Base-by-base conservation (phyloP, 1,140 invertebrate genomes). In the Aphelinus atriplicis region DNA sequence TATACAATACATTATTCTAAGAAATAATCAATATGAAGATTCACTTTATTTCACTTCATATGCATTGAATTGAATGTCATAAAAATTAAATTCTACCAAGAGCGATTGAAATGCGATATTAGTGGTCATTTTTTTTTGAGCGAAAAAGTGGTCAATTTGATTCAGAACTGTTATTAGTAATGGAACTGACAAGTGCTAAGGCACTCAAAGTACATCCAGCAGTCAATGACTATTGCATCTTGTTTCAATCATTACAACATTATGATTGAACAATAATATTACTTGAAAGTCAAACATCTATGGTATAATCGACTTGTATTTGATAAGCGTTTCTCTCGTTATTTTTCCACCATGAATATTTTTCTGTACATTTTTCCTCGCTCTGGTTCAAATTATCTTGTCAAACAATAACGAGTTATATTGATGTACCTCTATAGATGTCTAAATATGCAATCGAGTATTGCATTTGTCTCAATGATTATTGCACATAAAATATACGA, bases 121-220 rank as follows among this genome's bases (percentile, higher is more conserved):
- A 70, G 9, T 70, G 68, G 56, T 70, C 56, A 26, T 60, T 61
- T 61, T 50, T 42, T 50, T 50, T 61, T 70, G 26, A 61, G 68
- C 46, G 3, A 63, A 72, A 64, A 56, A 57, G 45, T 64, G 53
- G 62, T 72, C 60, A 46, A 64, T 72, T 71, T 71, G 69, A 71
- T 72, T 72, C 65, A 65, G 50, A 68, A 61, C 42, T 61, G 58
- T 70, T 61, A 47, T 71, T 76, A 57, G 26, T 70, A 48, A 61
- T 68, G 69, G 63, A 72, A 76, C 63, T 71, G 61, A 62, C 60
- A 72, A 76, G 69, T 72, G 75, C 75, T 76, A 76, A 76, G 75
- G 75, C 75, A 76, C 75, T 76, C 68, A 71, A 75, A 75, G 73
- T 75, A 75, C 61, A 75, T 69, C 46, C 53, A 75, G 61, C 66